Base-by-base conservation (phyloP, 2,797 vertebrate genomes). In the Fringilla coelebs region DNA sequence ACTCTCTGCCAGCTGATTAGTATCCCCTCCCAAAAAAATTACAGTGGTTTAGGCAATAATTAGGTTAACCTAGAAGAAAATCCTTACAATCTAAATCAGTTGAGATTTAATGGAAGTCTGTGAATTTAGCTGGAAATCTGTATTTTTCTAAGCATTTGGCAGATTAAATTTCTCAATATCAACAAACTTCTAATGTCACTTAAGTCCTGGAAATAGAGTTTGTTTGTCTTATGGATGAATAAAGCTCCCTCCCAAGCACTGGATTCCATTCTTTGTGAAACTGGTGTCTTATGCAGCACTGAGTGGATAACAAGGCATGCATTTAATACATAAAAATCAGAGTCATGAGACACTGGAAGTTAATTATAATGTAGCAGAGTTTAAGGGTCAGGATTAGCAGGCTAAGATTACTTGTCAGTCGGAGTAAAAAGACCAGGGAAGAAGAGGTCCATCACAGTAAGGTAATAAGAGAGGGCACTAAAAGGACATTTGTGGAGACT, bases 241-340 rank as follows among this genome's bases (percentile, higher is more conserved):
- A 89, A 93, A 88, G 29, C 66, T 81, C 70, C 87, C 72, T 93
- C 80, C 70, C 60, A 86, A 92, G 76, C 73, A 82, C 79, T 60
- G 67, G 63, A 94, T 88, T 91, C 91, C 48, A 61, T 79, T 92
- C 76, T 94, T 88, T 84, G 29, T 91, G 63, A 92, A 84, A 72
- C n/a, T 0, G 0, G 40, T 72, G 62, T 84, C 55, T 92, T 63
- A 78, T 43, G 67, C 66, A 76, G 79, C 26, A 63, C 58, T 73
- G 80, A 94, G 51, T 38, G 54, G 78, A 97, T 85, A 94, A 91
- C 52, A 94, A 94, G 77, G 85, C 71, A 71, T 79, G 62, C 71
- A 89, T 92, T 96, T 96, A 94, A 93, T 89, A 90, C 82, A 87
- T 29, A 93, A 93, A 92, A 95, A 84, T 94, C 79, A 92, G 88